Conservation (phyloP, 2,797 vertebrate genomes). For the Pyrocephalus nanus region DNA sequence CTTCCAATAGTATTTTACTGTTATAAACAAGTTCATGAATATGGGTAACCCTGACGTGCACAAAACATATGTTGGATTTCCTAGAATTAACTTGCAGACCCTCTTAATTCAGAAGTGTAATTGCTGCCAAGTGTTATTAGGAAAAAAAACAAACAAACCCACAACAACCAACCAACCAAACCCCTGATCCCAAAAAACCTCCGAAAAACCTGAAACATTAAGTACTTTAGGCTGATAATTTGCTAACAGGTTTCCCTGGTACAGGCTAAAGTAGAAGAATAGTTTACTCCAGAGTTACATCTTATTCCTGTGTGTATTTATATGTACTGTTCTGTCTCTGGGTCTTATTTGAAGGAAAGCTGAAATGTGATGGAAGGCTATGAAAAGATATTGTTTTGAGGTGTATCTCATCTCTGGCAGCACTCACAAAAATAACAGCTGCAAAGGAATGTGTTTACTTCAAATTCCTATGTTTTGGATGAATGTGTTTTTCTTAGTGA, state of each 20-base stretch:
- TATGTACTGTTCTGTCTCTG: background rate
- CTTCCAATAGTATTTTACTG: too few species aligned
- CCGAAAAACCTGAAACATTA: rapidly evolving
- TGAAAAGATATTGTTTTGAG: background rate
- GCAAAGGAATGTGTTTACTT: background rate
- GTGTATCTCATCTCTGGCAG: background rate
- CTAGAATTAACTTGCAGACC: too few species aligned
- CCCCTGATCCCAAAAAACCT: background rate
- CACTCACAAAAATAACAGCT: background rate
- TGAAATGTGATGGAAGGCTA: background rate
- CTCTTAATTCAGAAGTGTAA: background rate
- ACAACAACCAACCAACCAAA: background rate
- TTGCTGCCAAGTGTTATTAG: background rate
- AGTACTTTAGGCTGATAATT: background rate
- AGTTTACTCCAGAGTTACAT: background rate
- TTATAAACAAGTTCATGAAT: too few species aligned
- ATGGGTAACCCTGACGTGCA: too few species aligned
- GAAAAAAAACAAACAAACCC: background rate
- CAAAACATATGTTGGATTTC: too few species aligned
- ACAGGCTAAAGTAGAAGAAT: background rate
- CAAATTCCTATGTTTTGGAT: background rate
- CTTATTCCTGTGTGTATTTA: background rate
- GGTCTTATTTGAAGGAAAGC: background rate
- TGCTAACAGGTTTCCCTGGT: background rate
- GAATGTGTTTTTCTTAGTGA: background rate